Percentiles rank a stretch among this genome's conserved stretches.
Evolutionary conservation across 2,797 vertebrate genomes (phyloP).

Genomic region (Ara ararauna): DNA sequence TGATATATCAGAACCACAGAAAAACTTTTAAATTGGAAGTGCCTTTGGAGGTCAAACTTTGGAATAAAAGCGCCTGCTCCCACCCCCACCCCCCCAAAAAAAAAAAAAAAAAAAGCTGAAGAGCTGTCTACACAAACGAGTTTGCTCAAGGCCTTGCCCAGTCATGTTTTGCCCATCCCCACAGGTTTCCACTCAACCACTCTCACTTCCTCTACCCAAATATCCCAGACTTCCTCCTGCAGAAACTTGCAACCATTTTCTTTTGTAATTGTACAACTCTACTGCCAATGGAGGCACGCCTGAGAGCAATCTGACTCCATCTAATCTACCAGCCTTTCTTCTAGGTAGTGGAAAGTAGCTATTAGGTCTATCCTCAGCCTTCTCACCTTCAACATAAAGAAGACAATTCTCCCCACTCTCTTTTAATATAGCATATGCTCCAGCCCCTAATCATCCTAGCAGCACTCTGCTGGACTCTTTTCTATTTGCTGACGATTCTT

Average conservation of each 20-base stretch:
- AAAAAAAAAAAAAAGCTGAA: too few species aligned
- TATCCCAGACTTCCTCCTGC: neutral
- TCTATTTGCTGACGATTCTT: neutral
- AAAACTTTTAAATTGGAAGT: neutral
- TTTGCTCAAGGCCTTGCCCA: neutral
- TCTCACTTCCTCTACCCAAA: neutral
- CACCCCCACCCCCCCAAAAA: too few species aligned
- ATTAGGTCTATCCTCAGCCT: neutral
- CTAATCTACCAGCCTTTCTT: neutral
- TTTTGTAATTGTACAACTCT: neutral
- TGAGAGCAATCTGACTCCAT: neutral
- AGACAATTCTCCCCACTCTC: neutral
- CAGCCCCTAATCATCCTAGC: neutral
- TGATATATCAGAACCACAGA: neutral
- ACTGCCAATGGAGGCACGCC: accelerated
- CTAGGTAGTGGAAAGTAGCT: neutral
- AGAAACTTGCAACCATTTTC: accelerated
- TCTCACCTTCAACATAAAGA: neutral
- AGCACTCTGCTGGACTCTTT: neutral
- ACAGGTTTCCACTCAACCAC: neutral
- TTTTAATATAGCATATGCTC: neutral
- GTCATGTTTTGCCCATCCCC: neutral
- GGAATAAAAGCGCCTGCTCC: neutral
- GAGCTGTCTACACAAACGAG: neutral
- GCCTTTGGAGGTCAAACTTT: neutral